phyloP scores from a whole-genome alignment of 1,140 invertebrate species.

The Papilio machaon region DNA sequence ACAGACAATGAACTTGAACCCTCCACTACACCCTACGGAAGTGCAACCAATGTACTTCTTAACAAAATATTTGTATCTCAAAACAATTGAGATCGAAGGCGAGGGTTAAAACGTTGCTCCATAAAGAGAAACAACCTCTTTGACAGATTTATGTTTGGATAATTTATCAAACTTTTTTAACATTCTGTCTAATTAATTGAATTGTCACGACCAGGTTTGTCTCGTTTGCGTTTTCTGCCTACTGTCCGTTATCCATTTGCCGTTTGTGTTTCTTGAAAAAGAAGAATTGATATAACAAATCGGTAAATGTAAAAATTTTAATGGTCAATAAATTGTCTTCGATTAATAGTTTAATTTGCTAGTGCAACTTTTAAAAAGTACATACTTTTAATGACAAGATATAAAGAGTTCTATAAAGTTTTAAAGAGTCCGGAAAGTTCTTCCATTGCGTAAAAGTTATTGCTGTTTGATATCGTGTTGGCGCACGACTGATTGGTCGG shows the following conservation, averaged over 20 bases:
- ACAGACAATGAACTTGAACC: slow-evolving; percentile 45
- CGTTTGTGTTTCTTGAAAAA: no score
- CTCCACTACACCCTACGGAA: slow-evolving; percentile 41
- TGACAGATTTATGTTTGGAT: slow-evolving; percentile 11
- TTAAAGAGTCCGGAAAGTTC: background rate
- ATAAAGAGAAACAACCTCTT: background rate
- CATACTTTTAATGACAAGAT: background rate
- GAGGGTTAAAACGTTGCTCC: slow-evolving; percentile 3
- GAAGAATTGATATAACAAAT: background rate
- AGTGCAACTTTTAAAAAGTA: background rate
- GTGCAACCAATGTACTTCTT: slow-evolving; percentile 41
- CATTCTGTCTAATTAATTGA: background rate
- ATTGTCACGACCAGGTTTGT: background rate
- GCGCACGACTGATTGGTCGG: slow-evolving; percentile 28
- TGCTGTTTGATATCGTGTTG: slow-evolving; percentile 5
- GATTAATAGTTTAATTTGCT: no score
- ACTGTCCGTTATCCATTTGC: no score
- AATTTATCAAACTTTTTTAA: background rate
- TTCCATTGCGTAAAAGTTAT: slow-evolving; percentile 8
- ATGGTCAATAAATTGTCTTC: background rate
- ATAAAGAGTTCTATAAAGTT: background rate
- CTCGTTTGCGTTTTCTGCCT: background rate
- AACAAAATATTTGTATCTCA: slow-evolving; percentile 39
- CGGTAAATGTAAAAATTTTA: background rate
- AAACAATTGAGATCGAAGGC: slow-evolving; percentile 25